phyloP scores from a whole-genome alignment of 2,113 vertebrate genomes.

The Variabilichromis moorii region DNA sequence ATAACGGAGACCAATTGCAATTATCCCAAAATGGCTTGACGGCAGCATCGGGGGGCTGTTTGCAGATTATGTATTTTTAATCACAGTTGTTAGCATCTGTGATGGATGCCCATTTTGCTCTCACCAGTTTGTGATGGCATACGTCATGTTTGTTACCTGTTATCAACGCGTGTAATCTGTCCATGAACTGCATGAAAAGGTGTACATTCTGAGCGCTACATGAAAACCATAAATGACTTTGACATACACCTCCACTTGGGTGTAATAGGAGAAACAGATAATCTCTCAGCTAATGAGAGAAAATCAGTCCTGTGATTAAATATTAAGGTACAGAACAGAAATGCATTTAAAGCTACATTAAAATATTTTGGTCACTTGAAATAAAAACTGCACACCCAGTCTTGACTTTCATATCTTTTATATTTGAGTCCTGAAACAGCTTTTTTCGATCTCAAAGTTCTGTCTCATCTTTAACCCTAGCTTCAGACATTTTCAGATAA shows the following conservation, averaged over 20 bases:
- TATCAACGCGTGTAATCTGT: slow-evolving; percentile 17
- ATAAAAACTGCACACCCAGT: neutral
- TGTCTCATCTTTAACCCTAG: neutral
- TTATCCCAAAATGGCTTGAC: slow-evolving; percentile 70
- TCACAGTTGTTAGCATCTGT: slow-evolving; percentile 76
- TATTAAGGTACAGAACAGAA: neutral
- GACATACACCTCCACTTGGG: neutral
- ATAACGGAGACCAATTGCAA: slow-evolving; percentile 74
- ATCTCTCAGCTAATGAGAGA: neutral
- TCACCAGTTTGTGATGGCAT: slow-evolving; percentile 42
- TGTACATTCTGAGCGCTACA: neutral
- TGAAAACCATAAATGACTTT: neutral
- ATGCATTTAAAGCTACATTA: neutral
- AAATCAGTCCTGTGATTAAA: neutral
- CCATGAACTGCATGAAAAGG: slow-evolving; percentile 26
- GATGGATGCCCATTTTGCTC: slow-evolving; percentile 69
- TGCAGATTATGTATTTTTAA: slow-evolving; percentile 78
- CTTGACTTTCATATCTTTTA: neutral
- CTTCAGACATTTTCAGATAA: neutral
- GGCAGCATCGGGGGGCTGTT: slow-evolving; percentile 64
- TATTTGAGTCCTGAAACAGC: neutral
- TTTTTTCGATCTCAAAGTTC: neutral
- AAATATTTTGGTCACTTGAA: neutral
- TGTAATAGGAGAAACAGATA: neutral
- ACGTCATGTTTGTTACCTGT: slow-evolving; percentile 42